Conservation (phyloP, 2,113 vertebrate species). For the Sciurus niger region DNA sequence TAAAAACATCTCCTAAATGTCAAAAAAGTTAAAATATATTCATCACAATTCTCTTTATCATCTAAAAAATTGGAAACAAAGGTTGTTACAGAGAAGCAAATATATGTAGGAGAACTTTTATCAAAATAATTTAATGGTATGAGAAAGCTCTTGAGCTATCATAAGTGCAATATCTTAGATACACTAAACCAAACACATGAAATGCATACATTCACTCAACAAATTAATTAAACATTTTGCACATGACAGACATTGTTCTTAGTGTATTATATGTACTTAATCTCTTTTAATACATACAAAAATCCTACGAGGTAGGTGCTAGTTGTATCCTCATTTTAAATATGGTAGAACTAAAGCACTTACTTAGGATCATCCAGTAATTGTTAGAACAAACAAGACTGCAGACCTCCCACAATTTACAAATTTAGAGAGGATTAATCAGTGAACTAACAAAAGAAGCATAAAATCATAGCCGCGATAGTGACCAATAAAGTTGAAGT, state of each 20-base stretch:
- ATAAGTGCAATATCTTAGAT: not conserved
- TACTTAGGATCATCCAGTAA: not conserved
- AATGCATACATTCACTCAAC: not conserved
- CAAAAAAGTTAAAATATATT: not conserved
- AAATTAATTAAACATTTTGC: conserved; percentile 39
- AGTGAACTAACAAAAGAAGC: not conserved
- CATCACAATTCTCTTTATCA: not conserved
- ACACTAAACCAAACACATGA: not conserved
- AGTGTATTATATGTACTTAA: not conserved
- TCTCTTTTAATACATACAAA: not conserved
- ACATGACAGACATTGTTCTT: not conserved
- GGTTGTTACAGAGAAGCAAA: not conserved
- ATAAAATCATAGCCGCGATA: not conserved
- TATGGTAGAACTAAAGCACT: not conserved
- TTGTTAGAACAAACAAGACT: not conserved
- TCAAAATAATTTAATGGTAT: conserved; percentile 30
- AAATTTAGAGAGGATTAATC: not conserved
- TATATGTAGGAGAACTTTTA: not conserved
- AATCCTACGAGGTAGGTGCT: not conserved
- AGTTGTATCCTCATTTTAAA: not conserved
- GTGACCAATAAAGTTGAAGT: not conserved
- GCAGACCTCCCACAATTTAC: not conserved
- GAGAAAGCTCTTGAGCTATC: not conserved
- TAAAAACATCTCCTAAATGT: not conserved
- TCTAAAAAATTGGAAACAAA: conserved; percentile 13